Conservation (phyloP, 2,113 vertebrate species). For the Barbus barbus region DNA sequence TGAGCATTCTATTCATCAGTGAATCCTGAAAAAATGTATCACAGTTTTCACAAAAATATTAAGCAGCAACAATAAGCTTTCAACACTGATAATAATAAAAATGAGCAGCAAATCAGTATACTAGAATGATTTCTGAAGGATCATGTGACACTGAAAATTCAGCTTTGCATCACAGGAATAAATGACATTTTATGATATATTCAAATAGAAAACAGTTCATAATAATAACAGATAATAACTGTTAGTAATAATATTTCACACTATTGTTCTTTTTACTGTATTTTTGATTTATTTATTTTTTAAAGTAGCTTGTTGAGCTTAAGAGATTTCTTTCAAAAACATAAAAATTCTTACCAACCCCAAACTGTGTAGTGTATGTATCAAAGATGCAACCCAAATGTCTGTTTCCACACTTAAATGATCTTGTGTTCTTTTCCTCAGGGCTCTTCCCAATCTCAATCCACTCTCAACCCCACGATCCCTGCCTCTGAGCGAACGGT, state of each 20-base stretch:
- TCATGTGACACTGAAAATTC: background rate
- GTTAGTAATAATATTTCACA: too few species aligned
- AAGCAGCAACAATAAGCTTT: background rate
- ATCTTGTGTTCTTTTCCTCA: conserved; percentile 53
- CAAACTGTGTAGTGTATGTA: background rate
- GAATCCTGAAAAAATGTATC: background rate
- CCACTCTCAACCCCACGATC: conserved; percentile 86
- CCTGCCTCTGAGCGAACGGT: conserved; percentile 92
- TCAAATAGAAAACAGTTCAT: too few species aligned
- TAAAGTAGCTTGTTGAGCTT: too few species aligned
- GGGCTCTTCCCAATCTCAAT: conserved; percentile 89
- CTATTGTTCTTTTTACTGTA: too few species aligned
- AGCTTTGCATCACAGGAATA: background rate
- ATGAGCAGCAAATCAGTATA: background rate
- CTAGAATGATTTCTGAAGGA: background rate
- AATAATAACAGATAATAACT: too few species aligned
- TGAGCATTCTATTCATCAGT: background rate
- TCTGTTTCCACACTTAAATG: background rate
- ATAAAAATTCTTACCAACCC: background rate
- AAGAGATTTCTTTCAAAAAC: too few species aligned
- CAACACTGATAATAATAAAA: background rate
- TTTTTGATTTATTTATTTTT: too few species aligned
- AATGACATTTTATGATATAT: background rate
- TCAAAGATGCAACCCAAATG: background rate
- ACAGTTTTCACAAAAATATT: background rate